phyloP scores from a whole-genome alignment of 2,797 vertebrate genomes.

The Poecilia velifera region DNA sequence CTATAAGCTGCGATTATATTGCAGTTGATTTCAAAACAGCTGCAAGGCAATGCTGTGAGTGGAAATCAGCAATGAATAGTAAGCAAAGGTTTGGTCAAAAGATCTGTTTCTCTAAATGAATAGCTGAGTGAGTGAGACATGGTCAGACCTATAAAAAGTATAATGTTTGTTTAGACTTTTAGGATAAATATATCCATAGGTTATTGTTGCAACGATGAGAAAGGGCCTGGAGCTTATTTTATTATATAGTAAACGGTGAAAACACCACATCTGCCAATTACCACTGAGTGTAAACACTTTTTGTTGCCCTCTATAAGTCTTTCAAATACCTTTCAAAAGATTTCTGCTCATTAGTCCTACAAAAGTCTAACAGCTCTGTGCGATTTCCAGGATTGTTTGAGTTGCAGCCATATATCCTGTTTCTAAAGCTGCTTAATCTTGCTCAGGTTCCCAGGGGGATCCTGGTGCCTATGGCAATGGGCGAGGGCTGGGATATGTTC shows the following conservation, averaged over 20 bases:
- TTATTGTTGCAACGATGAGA: neutral
- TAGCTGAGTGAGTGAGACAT: neutral
- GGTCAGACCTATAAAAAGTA: neutral
- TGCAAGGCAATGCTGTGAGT: slow-evolving; percentile 36
- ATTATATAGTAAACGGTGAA: neutral
- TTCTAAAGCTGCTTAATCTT: slow-evolving; percentile 1
- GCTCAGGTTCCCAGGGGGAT: neutral
- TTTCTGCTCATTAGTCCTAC: neutral
- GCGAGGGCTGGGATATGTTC: neutral
- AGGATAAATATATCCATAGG: neutral
- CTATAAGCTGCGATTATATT: slow-evolving; percentile 41
- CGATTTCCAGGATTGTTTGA: neutral
- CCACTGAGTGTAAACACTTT: slow-evolving; percentile 16
- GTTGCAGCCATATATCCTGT: neutral
- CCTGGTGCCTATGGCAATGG: neutral
- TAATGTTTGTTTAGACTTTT: slow-evolving; percentile 2
- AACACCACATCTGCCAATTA: slow-evolving; percentile 3
- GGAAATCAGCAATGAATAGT: slow-evolving; percentile 22
- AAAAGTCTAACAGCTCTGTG: neutral
- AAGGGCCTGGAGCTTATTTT: neutral
- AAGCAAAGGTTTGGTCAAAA: slow-evolving; percentile 6
- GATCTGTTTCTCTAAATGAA: slow-evolving; percentile 6
- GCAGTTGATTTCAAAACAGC: slow-evolving; percentile 51
- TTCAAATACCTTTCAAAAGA: slow-evolving; percentile 3
- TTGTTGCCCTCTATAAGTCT: neutral